These are phyloP conservation scores for Panulirus ornatus DNA, from an alignment of 1,140 invertebrate genomes.

Conservation along the genomic window DNA sequence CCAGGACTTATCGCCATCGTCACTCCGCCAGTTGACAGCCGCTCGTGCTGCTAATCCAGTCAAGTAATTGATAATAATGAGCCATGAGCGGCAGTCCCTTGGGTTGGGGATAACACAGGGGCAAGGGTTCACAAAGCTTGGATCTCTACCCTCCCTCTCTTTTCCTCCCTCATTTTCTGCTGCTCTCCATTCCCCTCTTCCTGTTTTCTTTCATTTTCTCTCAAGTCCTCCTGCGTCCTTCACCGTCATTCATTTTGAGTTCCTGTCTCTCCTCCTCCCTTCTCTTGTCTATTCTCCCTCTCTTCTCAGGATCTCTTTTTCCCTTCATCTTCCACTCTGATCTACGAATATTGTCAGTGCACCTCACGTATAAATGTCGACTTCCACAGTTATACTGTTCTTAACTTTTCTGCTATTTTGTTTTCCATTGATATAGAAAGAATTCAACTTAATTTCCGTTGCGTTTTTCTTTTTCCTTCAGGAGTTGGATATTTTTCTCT, in stretches of 20 bases:
- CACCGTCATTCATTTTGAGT: not conserved
- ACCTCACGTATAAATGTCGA: no score
- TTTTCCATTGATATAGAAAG: no score
- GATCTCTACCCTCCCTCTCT: constrained; percentile 46
- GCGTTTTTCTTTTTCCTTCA: no score
- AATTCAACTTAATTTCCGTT: no score
- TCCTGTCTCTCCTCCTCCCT: not conserved
- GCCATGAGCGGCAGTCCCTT: constrained; percentile 25
- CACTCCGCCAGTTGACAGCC: constrained; percentile 63
- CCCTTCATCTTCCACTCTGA: no score
- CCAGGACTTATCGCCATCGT: constrained; percentile 35
- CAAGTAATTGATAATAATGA: constrained; percentile 70
- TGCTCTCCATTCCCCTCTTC: not conserved
- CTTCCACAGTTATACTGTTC: no score
- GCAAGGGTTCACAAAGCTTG: constrained; percentile 63
- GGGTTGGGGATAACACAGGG: constrained; percentile 49
- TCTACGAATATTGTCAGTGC: no score
- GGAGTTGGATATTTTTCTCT: no score
- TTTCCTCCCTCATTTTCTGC: constrained; percentile 37
- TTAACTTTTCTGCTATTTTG: no score
- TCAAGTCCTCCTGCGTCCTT: no score
- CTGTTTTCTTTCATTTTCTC: not conserved
- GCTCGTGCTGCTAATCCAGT: constrained; percentile 58
- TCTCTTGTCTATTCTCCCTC: not conserved
- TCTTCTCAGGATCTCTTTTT: no score